Evolutionary conservation across 2,113 vertebrate genomes (phyloP).

Genomic region (Corythornis madagascariensis): DNA sequence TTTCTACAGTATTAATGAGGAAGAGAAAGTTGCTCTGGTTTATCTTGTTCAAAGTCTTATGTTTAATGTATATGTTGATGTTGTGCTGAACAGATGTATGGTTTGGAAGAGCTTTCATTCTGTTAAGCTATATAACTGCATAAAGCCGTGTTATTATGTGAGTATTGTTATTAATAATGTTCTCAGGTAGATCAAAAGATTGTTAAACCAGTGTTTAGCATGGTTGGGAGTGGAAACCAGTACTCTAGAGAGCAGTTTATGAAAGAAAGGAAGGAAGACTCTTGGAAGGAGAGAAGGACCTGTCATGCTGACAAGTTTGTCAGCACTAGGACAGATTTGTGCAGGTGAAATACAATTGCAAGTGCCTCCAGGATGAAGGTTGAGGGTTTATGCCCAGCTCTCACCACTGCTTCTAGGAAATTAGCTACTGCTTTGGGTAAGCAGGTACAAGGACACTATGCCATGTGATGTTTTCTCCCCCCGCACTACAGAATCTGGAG

Average conservation of each 20-base stretch:
- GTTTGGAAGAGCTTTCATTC: neutral
- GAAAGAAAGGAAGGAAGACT: neutral
- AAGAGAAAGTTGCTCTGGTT: neutral
- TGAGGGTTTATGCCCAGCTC: neutral
- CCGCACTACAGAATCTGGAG: constrained; percentile 81
- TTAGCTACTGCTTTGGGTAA: neutral
- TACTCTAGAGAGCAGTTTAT: neutral
- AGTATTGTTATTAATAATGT: neutral
- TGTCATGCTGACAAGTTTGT: neutral
- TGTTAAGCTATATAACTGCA: neutral
- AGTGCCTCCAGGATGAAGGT: neutral
- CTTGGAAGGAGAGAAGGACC: neutral
- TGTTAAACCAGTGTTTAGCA: neutral
- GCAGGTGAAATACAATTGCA: neutral
- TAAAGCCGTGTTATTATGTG: neutral
- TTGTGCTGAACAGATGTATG: neutral
- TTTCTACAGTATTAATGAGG: neutral
- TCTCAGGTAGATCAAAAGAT: neutral
- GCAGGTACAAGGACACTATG: neutral
- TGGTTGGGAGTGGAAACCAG: neutral
- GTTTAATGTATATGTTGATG: neutral
- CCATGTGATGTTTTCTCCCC: neutral
- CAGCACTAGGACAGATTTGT: neutral
- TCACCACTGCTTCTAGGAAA: neutral
- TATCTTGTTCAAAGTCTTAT: neutral